These are phyloP conservation scores for Tokudaia muenninki DNA, from an alignment of 2,797 vertebrate genomes.

Conservation along the genomic window DNA sequence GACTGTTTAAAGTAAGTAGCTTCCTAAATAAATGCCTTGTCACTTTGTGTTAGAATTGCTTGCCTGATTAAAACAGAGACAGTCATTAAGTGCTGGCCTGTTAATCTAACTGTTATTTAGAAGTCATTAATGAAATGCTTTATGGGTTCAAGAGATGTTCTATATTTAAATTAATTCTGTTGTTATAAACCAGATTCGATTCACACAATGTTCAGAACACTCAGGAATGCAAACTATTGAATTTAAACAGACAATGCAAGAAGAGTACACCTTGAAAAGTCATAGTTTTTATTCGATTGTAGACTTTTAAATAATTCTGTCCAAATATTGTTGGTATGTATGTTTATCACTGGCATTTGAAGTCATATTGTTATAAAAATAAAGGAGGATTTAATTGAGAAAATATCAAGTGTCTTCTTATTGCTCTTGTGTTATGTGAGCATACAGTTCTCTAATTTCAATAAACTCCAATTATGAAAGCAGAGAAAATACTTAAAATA, in stretches of 20 bases:
- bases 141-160: conserved; percentile 73
- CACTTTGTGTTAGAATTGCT: conserved; percentile 79
- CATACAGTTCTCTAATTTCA: conserved; percentile 13
- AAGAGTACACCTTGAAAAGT: conserved; percentile 80
- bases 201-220: conserved; percentile 60
- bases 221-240: conserved; percentile 45
- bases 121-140: conserved; percentile 81
- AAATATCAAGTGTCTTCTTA: neutral
- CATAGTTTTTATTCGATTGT: conserved; percentile 82
- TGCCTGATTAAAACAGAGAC: conserved; percentile 76
- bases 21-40: conserved; percentile 81
- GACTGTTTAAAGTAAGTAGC: conserved; percentile 77
- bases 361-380: conserved; percentile 86
- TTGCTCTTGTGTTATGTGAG: neutral
- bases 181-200: conserved; percentile 61
- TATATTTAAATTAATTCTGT: conserved; percentile 79
- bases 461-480: neutral
- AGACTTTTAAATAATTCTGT: conserved; percentile 84
- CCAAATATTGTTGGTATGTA: conserved; percentile 85
- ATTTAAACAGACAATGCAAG: conserved; percentile 85
- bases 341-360: conserved; percentile 86
- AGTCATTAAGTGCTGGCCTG: conserved; percentile 83
- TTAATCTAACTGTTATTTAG: conserved; percentile 83
- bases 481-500: conserved; percentile 5
- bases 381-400: conserved; percentile 80